phyloP scores from a whole-genome alignment of 2,888 invertebrate genomes.

The Chrysotoxum bicinctum region DNA sequence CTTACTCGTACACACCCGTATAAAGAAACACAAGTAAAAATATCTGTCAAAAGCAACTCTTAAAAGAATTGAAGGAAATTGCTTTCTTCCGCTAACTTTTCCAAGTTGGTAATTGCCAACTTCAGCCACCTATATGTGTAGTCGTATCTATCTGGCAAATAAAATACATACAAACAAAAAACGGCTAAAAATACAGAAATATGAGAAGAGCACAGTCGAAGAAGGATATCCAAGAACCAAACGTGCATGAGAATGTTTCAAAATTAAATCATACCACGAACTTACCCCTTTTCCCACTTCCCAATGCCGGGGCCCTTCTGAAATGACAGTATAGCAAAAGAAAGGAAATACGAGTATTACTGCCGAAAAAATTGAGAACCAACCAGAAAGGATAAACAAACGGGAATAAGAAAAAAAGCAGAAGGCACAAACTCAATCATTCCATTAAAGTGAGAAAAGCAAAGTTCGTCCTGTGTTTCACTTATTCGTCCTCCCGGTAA shows the following conservation, averaged over 20 bases:
- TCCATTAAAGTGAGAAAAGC: slow-evolving; percentile 42
- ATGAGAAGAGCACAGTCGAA: slow-evolving; percentile 12
- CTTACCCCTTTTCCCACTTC: neutral
- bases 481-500: neutral
- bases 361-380: slow-evolving; percentile 76
- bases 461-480: slow-evolving; percentile 45
- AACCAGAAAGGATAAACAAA: slow-evolving; percentile 12
- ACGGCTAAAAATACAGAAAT: neutral
- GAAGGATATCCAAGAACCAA: slow-evolving; percentile 22
- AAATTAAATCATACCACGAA: slow-evolving; percentile 52
- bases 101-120: slow-evolving; percentile 25
- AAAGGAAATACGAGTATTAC: slow-evolving; percentile 32
- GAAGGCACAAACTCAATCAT: slow-evolving; percentile 56
- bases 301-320: neutral
- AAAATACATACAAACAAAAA: neutral
- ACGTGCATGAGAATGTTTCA: slow-evolving; percentile 40
- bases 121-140: slow-evolving; percentile 2
- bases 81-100: slow-evolving; percentile 31
- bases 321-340: neutral
- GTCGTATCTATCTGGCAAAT: neutral
- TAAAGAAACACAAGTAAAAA: neutral
- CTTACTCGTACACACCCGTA: neutral
- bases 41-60: slow-evolving; percentile 26
- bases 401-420: neutral
- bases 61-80: slow-evolving; percentile 27